phyloP scores from a whole-genome alignment of 1,140 invertebrate genomes.

The Bombus pascuorum region DNA sequence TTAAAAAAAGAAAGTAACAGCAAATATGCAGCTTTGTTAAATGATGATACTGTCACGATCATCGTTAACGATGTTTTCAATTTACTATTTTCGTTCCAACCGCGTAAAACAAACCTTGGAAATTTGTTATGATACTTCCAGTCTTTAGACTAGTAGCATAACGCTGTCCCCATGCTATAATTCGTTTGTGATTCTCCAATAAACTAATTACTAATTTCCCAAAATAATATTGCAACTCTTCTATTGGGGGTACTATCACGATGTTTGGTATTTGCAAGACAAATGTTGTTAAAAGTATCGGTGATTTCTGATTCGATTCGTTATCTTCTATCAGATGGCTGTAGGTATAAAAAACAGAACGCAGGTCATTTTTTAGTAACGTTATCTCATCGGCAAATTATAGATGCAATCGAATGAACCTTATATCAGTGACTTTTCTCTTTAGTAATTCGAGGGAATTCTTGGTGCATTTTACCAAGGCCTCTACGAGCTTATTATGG shows the following conservation, averaged over 20 bases:
- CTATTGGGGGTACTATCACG: conserved; percentile 85
- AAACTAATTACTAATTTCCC: conserved; percentile 86
- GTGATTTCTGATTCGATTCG: conserved; percentile 77
- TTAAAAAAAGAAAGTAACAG: too few relatives aligned
- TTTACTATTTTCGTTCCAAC: background rate
- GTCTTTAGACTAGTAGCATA: background rate
- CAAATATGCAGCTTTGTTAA: too few relatives aligned
- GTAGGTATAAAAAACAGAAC: conserved; percentile 12
- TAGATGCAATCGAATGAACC: conserved; percentile 15
- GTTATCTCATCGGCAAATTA: background rate
- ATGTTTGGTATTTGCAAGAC: conserved; percentile 86
- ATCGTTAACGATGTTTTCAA: background rate
- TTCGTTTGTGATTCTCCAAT: conserved; percentile 85
- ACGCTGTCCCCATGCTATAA: conserved; percentile 88
- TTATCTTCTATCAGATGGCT: conserved; percentile 77
- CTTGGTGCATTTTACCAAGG: conserved; percentile 87
- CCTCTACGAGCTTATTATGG: conserved; percentile 87
- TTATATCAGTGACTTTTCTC: conserved; percentile 80
- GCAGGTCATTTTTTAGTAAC: background rate
- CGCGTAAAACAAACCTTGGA: background rate
- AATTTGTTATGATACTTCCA: background rate
- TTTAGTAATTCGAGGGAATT: conserved; percentile 87
- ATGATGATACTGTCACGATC: background rate
- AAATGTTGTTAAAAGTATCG: conserved; percentile 85
- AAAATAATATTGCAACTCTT: conserved; percentile 89